Conservation (phyloP, 2,888 invertebrate genomes). For the Teinopalpus imperialis region DNA sequence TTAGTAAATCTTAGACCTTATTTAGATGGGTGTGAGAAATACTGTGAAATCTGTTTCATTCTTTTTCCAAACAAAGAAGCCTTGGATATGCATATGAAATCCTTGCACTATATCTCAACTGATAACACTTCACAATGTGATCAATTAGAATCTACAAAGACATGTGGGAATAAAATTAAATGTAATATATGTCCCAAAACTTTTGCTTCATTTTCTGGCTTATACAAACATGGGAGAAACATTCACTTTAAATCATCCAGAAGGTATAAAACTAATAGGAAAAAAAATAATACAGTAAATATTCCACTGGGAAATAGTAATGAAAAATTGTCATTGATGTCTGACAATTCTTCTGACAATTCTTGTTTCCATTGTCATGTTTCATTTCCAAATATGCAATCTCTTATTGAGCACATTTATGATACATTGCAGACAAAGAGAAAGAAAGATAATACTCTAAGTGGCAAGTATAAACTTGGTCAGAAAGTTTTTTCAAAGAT, state of each 20-base stretch:
- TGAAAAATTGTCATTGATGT: neutral
- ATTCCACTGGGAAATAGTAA: slow-evolving; percentile 7
- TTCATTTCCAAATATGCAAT: slow-evolving; percentile 44
- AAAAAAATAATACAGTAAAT: slow-evolving; percentile 22
- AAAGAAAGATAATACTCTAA: slow-evolving; percentile 4
- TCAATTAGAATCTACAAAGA: slow-evolving; percentile 2
- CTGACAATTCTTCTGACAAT: neutral
- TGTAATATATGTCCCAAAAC: slow-evolving; percentile 39
- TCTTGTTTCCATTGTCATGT: slow-evolving; percentile 57
- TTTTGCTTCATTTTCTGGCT: slow-evolving; percentile 31
- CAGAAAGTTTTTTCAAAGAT: neutral
- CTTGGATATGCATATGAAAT: slow-evolving; percentile 37
- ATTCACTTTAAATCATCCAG: slow-evolving; percentile 31
- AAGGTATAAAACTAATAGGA: slow-evolving; percentile 23
- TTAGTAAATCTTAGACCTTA: slow-evolving; percentile 45
- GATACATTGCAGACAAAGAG: slow-evolving; percentile 42
- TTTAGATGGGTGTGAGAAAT: slow-evolving; percentile 47
- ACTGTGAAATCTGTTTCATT: slow-evolving; percentile 53
- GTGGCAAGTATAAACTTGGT: neutral
- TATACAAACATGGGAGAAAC: slow-evolving; percentile 39
- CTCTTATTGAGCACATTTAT: slow-evolving; percentile 62
- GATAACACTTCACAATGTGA: neutral
- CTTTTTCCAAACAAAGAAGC: slow-evolving; percentile 45
- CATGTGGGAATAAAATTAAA: slow-evolving; percentile 26
- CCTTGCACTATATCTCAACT: slow-evolving; percentile 28